Evolutionary conservation across 1,140 invertebrate genomes (phyloP).

Genomic region (Yoshiicerus persimilis): DNA sequence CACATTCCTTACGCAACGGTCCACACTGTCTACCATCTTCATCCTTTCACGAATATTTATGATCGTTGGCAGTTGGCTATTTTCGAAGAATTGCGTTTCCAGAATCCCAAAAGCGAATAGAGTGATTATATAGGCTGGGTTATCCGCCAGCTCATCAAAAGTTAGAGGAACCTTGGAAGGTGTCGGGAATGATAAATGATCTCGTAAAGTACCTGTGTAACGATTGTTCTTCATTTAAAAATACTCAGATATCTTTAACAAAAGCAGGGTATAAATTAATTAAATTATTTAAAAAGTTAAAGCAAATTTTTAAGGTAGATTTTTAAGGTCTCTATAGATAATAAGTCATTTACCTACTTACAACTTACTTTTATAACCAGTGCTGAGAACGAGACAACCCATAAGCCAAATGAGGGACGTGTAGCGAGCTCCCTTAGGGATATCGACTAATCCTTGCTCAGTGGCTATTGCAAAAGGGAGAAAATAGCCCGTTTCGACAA

Average conservation of each 20-base stretch:
- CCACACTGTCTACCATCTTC: not conserved
- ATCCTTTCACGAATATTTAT: not conserved
- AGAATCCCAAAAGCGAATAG: not conserved
- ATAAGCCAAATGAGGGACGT: not conserved
- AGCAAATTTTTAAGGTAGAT: too few relatives aligned
- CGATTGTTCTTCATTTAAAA: not conserved
- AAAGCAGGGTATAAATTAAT: not conserved
- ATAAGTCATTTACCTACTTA: too few relatives aligned
- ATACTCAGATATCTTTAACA: too few relatives aligned
- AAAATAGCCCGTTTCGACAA: not conserved
- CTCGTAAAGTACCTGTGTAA: not conserved
- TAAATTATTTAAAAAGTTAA: not conserved
- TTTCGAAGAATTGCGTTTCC: not conserved
- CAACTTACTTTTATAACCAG: slow-evolving; percentile 4
- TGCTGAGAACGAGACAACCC: not conserved
- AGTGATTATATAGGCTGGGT: not conserved
- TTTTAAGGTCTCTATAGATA: too few relatives aligned
- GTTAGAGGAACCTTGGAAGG: not conserved
- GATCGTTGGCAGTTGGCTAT: not conserved
- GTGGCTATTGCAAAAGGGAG: not conserved
- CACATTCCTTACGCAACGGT: not conserved
- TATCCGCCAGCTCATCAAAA: not conserved
- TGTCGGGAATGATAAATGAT: not conserved
- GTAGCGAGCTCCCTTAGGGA: slow-evolving; percentile 5
- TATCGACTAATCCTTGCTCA: not conserved